These are phyloP conservation scores for Scyliorhinus canicula DNA, from an alignment of 2,797 vertebrate species.

Conservation along the genomic window DNA sequence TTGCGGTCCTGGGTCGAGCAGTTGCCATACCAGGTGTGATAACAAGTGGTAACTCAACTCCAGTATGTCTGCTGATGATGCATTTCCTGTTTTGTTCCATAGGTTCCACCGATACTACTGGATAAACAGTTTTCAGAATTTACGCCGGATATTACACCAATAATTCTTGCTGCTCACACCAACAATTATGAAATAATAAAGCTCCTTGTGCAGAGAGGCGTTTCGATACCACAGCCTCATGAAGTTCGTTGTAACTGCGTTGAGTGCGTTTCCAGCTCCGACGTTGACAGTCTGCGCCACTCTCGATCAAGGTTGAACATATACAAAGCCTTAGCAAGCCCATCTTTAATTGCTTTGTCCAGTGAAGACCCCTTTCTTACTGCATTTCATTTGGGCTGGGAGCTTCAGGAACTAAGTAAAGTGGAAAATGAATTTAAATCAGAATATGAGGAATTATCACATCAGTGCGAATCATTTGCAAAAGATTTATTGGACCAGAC, in stretches of 20 bases:
- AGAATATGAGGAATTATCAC: slow-evolving; percentile 87
- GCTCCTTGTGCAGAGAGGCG: slow-evolving; percentile 84
- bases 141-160: slow-evolving; percentile 92
- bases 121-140: slow-evolving; percentile 95
- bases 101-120: slow-evolving; percentile 84
- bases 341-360: slow-evolving; percentile 84
- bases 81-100: slow-evolving; percentile 41
- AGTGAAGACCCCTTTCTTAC: slow-evolving; percentile 97
- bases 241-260: slow-evolving; percentile 88
- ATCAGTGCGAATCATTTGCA: slow-evolving; percentile 83
- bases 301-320: slow-evolving; percentile 90
- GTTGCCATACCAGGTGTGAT: too few species aligned
- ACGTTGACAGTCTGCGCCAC: slow-evolving; percentile 86
- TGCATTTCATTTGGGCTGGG: slow-evolving; percentile 92
- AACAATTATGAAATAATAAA: slow-evolving; percentile 98
- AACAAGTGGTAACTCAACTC: not conserved
- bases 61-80: not conserved
- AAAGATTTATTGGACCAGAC: slow-evolving; percentile 97
- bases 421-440: slow-evolving; percentile 96
- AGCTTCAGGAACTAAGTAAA: slow-evolving; percentile 87
- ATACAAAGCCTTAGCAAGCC: slow-evolving; percentile 87
- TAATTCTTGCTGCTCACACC: slow-evolving; percentile 93
- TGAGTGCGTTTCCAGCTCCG: slow-evolving; percentile 81
- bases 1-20: too few species aligned
- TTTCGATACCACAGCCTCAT: slow-evolving; percentile 85